A percentile compares a stretch with the other conserved stretches of the same genome.
These are phyloP conservation scores for Bombus picipes DNA, from an alignment of 1,140 invertebrate species.

Conservation along the genomic window DNA sequence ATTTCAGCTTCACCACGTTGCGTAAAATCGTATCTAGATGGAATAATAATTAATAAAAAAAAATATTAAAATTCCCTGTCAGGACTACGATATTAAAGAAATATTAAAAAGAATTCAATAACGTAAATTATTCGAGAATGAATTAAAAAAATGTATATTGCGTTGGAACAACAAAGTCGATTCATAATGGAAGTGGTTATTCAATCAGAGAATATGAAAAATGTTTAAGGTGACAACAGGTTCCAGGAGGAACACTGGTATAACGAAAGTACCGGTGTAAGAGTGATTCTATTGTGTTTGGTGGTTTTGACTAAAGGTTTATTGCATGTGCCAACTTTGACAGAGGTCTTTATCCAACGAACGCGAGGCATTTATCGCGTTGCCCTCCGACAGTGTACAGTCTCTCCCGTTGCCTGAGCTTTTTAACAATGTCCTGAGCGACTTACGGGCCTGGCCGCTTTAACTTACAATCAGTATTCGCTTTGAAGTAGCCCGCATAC, in stretches of 20 bases:
- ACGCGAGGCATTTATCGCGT: slow-evolving; percentile 27
- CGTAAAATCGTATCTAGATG: too few relatives aligned
- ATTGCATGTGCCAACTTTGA: slow-evolving; percentile 36
- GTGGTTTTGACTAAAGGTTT: slow-evolving; percentile 29
- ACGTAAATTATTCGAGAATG: too few relatives aligned
- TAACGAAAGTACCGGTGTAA: not conserved
- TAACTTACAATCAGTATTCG: slow-evolving; percentile 47
- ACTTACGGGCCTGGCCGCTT: slow-evolving; percentile 33
- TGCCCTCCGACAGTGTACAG: slow-evolving; percentile 1
- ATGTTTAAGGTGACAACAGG: not conserved
- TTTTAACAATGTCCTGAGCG: slow-evolving; percentile 57
- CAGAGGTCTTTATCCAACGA: slow-evolving; percentile 41
- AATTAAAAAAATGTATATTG: too few relatives aligned
- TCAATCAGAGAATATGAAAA: not conserved
- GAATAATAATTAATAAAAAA: too few relatives aligned
- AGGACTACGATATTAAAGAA: too few relatives aligned
- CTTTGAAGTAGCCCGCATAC: slow-evolving; percentile 61
- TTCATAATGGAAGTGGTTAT: too few relatives aligned
- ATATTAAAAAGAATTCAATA: too few relatives aligned
- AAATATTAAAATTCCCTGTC: too few relatives aligned
- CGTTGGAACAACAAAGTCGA: too few relatives aligned
- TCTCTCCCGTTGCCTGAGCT: slow-evolving; percentile 26
- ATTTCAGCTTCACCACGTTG: too few relatives aligned
- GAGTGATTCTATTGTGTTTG: slow-evolving; percentile 6
- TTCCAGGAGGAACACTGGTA: not conserved